A percentile compares a stretch with the other conserved stretches of the same genome.
These are phyloP conservation scores for Micronycteris hirsuta DNA, from an alignment of 2,113 vertebrate genomes.

Conservation along the genomic window DNA sequence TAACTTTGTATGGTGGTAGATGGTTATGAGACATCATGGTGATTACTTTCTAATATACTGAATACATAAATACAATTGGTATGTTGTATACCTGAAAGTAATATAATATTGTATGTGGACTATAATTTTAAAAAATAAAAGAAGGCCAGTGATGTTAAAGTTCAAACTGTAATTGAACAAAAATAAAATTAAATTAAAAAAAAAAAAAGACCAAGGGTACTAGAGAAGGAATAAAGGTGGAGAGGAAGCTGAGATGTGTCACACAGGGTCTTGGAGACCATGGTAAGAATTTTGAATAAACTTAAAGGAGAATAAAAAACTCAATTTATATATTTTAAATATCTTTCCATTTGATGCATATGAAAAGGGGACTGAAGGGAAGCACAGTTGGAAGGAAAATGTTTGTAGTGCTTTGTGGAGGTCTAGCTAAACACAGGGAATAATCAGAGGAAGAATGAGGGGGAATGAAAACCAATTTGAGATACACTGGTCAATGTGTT, in stretches of 20 bases:
- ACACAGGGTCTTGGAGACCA: neutral
- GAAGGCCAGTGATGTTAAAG: neutral
- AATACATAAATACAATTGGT: neutral
- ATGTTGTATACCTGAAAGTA: neutral
- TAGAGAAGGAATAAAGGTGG: neutral
- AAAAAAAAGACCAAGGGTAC: neutral
- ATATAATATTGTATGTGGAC: neutral
- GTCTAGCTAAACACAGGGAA: neutral
- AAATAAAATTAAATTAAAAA: too few species aligned
- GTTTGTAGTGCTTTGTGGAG: neutral
- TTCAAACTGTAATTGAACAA: too few species aligned
- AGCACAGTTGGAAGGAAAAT: neutral
- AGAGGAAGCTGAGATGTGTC: neutral
- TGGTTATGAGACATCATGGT: neutral
- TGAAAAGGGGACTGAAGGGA: neutral
- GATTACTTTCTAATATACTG: neutral
- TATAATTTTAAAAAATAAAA: neutral
- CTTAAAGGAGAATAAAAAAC: neutral
- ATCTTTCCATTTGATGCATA: neutral
- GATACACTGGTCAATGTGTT: neutral
- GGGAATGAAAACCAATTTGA: neutral
- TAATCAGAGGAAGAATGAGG: neutral
- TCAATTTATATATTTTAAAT: neutral
- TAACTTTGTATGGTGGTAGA: neutral
- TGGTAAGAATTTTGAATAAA: neutral